Evolutionary conservation across 2,797 vertebrate species (phyloP).

Genomic region (Nyctibius grandis): DNA sequence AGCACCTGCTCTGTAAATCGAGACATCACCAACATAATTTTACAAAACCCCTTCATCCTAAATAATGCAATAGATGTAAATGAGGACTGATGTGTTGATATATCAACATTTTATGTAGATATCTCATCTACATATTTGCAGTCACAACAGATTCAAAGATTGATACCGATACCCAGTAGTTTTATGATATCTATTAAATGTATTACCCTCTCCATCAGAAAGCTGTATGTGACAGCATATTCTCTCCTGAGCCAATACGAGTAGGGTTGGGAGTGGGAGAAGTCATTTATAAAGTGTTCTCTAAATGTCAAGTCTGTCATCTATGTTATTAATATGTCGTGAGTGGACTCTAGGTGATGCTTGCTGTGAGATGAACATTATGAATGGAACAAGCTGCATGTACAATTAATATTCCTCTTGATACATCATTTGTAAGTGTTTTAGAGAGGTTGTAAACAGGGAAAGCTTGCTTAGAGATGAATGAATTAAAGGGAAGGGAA

Average conservation of each 20-base stretch:
- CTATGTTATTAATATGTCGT: neutral
- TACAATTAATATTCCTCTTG: neutral
- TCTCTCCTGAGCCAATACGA: neutral
- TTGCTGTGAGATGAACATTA: neutral
- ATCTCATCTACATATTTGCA: neutral
- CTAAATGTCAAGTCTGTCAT: constrained; percentile 10
- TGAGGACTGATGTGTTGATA: neutral
- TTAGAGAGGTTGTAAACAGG: neutral
- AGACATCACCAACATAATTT: neutral
- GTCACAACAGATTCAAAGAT: neutral
- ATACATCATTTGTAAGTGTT: neutral
- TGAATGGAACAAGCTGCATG: neutral
- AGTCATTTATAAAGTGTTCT: neutral
- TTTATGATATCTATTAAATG: neutral
- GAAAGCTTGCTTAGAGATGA: neutral
- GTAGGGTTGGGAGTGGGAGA: neutral
- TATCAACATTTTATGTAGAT: neutral
- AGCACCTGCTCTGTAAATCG: neutral
- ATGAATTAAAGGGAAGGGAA: neutral
- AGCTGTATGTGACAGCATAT: neutral
- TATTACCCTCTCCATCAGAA: neutral
- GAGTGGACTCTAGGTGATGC: constrained; percentile 4
- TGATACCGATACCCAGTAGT: neutral
- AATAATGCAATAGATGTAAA: neutral
- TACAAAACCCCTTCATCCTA: neutral